A percentile compares a stretch with the other conserved stretches of the same genome.
phyloP scores from a whole-genome alignment of 2,797 vertebrate genomes.

The Tragelaphus oryx region DNA sequence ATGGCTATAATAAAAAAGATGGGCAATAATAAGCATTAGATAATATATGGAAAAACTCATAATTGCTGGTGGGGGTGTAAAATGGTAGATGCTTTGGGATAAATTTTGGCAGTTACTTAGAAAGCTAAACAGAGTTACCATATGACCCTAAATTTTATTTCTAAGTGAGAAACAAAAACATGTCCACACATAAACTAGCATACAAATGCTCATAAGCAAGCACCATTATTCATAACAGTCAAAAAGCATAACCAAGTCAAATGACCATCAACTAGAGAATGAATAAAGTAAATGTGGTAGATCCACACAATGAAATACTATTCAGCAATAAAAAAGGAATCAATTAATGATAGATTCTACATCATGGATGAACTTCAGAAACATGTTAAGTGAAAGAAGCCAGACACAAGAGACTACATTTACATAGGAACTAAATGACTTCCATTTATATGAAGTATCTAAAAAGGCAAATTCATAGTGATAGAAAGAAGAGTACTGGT shows the following conservation, averaged over 20 bases:
- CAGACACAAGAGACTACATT: not conserved
- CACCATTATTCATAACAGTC: not conserved
- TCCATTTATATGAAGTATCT: not conserved
- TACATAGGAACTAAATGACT: not conserved
- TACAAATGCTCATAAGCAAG: conserved; percentile 16
- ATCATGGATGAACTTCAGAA: conserved; percentile 18
- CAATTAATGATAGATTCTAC: not conserved
- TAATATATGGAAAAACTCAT: conserved; percentile 17
- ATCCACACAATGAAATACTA: conserved; percentile 20
- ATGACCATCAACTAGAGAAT: not conserved
- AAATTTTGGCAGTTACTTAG: conserved; percentile 22
- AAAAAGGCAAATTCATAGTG: conserved; percentile 25
- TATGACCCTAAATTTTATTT: not conserved
- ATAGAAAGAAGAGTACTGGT: not conserved
- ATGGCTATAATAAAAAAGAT: conserved; percentile 3
- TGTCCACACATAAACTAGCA: conserved; percentile 1
- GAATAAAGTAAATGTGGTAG: conserved; percentile 29
- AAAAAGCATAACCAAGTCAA: conserved; percentile 28
- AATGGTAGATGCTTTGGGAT: conserved; percentile 16
- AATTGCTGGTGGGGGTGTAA: not conserved
- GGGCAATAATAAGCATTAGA: not conserved
- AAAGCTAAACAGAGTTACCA: not conserved
- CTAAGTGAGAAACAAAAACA: conserved; percentile 11
- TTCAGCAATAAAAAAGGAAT: not conserved
- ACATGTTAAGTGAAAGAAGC: conserved; percentile 29